Evolutionary conservation across 2,113 vertebrate species (phyloP).

Genomic region (Calyptommatus sinebrachiatus): DNA sequence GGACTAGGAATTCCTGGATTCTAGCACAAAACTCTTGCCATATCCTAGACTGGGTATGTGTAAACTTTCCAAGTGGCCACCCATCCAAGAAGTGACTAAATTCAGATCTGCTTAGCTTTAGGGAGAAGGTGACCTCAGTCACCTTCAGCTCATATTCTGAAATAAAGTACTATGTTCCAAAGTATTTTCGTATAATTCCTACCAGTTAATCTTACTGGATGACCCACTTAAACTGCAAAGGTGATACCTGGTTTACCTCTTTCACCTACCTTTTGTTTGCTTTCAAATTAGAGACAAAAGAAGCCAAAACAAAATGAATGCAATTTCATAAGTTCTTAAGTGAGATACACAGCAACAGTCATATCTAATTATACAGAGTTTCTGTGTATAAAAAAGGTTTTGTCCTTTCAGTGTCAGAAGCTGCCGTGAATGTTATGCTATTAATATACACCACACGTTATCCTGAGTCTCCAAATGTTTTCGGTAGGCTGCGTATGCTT

Average conservation of each 20-base stretch:
- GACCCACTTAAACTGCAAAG: background rate
- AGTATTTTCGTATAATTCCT: background rate
- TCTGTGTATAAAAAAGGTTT: constrained; percentile 15
- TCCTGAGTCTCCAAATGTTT: background rate
- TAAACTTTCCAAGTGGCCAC: too few relatives aligned
- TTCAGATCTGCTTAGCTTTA: too few relatives aligned
- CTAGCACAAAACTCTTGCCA: too few relatives aligned
- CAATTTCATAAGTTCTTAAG: constrained; percentile 1
- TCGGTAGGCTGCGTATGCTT: background rate
- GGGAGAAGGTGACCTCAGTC: too few relatives aligned
- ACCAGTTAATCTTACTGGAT: too few relatives aligned
- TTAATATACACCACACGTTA: constrained; percentile 29
- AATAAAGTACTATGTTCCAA: too few relatives aligned
- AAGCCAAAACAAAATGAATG: background rate
- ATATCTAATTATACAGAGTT: background rate
- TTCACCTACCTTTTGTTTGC: background rate
- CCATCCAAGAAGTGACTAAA: too few relatives aligned
- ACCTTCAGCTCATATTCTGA: too few relatives aligned
- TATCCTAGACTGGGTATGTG: too few relatives aligned
- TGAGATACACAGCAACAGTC: background rate
- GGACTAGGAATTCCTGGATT: too few relatives aligned
- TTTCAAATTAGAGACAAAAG: background rate
- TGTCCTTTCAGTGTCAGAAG: background rate
- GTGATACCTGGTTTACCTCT: background rate
- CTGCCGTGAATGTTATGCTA: background rate